Conservation (phyloP, 2,797 vertebrate genomes). For the Cichlasoma orientale region DNA sequence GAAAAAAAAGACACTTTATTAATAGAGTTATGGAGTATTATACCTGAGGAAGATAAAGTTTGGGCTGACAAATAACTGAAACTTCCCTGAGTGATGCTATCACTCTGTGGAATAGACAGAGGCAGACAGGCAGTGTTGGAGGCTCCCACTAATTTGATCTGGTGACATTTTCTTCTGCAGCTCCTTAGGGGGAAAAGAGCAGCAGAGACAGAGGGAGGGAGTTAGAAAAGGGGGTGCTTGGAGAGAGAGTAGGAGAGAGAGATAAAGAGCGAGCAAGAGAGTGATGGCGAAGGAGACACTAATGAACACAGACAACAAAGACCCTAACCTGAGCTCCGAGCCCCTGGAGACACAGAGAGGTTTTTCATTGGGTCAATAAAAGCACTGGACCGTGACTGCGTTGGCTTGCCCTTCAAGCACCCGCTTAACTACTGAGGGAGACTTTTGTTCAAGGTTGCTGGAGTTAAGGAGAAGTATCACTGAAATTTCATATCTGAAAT, state of each 20-base stretch:
- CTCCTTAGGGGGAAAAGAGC: slow-evolving; percentile 71
- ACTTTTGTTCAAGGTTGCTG: slow-evolving; percentile 75
- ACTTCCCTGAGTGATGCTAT: slow-evolving; percentile 60
- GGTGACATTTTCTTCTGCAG: slow-evolving; percentile 75
- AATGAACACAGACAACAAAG: slow-evolving; percentile 81
- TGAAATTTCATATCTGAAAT: slow-evolving; percentile 45
- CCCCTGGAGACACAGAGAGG: slow-evolving; percentile 67
- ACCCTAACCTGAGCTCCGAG: slow-evolving; percentile 74
- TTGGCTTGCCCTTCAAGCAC: slow-evolving; percentile 71
- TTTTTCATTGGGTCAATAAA: slow-evolving; percentile 80
- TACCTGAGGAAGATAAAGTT: slow-evolving; percentile 62
- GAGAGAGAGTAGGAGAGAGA: slow-evolving; percentile 31
- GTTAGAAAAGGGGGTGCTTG: slow-evolving; percentile 48
- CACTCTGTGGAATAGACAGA: slow-evolving; percentile 58
- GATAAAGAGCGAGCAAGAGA: slow-evolving; percentile 12
- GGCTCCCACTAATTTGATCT: slow-evolving; percentile 76
- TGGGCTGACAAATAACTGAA: slow-evolving; percentile 52
- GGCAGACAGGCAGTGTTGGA: slow-evolving; percentile 65
- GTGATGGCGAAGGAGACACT: slow-evolving; percentile 73
- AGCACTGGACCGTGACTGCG: slow-evolving; percentile 72
- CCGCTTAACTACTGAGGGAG: slow-evolving; percentile 66
- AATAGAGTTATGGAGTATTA: slow-evolving; percentile 1
- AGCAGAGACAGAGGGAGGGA: slow-evolving; percentile 53
- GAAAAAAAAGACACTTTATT: not conserved
- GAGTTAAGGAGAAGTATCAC: slow-evolving; percentile 57